Evolutionary conservation across 1,140 invertebrate species (phyloP).

Genomic region (Drosophila parvula): DNA sequence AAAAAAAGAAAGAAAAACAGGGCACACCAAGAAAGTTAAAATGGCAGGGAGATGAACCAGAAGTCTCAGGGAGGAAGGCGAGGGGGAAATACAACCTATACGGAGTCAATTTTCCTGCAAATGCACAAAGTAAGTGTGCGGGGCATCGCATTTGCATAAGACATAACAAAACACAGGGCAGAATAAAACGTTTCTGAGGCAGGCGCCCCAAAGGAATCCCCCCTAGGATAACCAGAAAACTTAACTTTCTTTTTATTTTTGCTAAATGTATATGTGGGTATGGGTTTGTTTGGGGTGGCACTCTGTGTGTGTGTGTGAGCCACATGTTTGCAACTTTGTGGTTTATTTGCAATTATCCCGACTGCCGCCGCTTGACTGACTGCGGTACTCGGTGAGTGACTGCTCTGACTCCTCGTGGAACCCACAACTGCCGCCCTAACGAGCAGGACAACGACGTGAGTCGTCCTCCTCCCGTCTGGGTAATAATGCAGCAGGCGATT

Average conservation of each 20-base stretch:
- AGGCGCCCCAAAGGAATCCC: conserved; percentile 31
- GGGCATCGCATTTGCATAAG: conserved; percentile 72
- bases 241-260: conserved; percentile 39
- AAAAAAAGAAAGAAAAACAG: conserved; percentile 34
- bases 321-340: conserved; percentile 81
- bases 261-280: conserved; percentile 55
- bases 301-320: conserved; percentile 36
- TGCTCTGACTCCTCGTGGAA: conserved; percentile 9
- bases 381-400: conserved; percentile 20
- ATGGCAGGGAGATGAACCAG: conserved; percentile 37
- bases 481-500: conserved; percentile 70
- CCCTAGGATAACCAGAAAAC: conserved; percentile 55
- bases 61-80: conserved; percentile 4
- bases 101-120: conserved; percentile 62
- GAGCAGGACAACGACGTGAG: conserved; percentile 64
- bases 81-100: conserved; percentile 66
- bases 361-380: conserved; percentile 44
- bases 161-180: conserved; percentile 61
- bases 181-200: conserved; percentile 64
- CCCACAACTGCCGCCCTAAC: conserved; percentile 34
- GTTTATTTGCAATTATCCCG: conserved; percentile 80
- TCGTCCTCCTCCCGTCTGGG: conserved; percentile 23
- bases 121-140: conserved; percentile 48
- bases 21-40: conserved; percentile 28
- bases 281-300: conserved; percentile 9